Evolutionary conservation across 2,797 vertebrate species (phyloP).

Genomic region (Poeciliopsis paucimaculata): DNA sequence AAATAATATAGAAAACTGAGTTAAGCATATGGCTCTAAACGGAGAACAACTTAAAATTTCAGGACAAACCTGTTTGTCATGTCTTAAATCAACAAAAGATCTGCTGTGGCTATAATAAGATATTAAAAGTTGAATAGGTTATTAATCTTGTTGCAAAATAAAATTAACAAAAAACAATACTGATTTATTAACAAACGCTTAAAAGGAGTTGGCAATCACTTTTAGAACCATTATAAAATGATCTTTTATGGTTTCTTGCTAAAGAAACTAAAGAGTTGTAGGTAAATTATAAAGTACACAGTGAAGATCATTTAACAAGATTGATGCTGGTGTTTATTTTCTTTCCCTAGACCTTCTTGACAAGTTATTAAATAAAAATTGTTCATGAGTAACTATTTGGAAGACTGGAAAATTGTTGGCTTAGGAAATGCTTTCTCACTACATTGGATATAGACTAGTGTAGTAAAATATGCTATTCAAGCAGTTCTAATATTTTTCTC

Average conservation of each 20-base stretch:
- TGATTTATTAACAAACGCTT: neutral
- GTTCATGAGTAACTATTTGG: neutral
- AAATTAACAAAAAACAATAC: too few relatives aligned
- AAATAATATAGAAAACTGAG: constrained; percentile 44
- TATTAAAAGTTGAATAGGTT: neutral
- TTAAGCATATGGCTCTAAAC: constrained; percentile 30
- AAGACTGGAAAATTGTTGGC: neutral
- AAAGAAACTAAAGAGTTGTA: neutral
- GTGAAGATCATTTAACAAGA: neutral
- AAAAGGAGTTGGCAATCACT: neutral
- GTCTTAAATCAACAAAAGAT: neutral
- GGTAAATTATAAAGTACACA: neutral
- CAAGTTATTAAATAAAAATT: neutral
- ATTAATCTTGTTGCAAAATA: neutral
- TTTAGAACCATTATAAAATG: neutral
- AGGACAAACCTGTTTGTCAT: constrained; percentile 7
- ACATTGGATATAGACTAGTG: neutral
- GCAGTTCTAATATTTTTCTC: neutral
- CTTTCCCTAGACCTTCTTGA: neutral
- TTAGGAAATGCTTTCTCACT: neutral
- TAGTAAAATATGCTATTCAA: neutral
- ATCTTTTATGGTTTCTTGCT: neutral
- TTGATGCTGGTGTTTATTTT: neutral
- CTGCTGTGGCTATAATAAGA: neutral
- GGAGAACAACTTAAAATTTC: neutral